Evolutionary conservation across 2,888 invertebrate species (phyloP).

Genomic region (Drosophila greeni): DNA sequence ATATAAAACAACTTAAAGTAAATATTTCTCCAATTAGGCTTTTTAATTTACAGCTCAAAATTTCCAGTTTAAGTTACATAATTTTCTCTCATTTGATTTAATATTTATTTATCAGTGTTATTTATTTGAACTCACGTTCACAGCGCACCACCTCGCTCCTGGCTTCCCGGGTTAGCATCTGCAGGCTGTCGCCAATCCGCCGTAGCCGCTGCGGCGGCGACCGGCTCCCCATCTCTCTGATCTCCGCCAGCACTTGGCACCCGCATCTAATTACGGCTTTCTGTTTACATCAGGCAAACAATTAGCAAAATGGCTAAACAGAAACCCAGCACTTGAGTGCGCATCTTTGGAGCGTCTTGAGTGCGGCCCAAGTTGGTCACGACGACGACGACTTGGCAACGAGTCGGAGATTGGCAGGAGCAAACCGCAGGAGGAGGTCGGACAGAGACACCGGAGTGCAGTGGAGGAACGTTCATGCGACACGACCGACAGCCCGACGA

Average conservation of each 20-base stretch:
- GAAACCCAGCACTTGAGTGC: conserved; percentile 71
- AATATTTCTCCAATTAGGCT: not conserved
- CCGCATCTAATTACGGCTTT: conserved; percentile 35
- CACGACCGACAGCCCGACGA: conserved; percentile 57
- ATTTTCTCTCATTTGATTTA: not conserved
- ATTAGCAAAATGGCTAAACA: conserved; percentile 73
- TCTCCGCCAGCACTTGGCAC: conserved; percentile 22
- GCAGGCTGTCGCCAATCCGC: conserved; percentile 64
- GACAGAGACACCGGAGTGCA: conserved; percentile 12
- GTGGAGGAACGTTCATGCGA: conserved; percentile 56
- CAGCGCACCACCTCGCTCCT: conserved; percentile 59
- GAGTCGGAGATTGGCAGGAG: not conserved
- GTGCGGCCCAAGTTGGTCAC: not conserved
- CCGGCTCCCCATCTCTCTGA: conserved; percentile 46
- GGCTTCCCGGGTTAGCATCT: conserved; percentile 72
- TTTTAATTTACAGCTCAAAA: too few species aligned
- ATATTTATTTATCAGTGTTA: not conserved
- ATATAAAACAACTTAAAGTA: not conserved
- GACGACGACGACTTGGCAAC: conserved; percentile 16
- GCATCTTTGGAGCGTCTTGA: conserved; percentile 54
- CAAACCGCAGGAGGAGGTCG: conserved; percentile 8
- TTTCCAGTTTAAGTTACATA: not conserved
- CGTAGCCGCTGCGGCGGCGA: conserved; percentile 58
- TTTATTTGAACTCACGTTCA: conserved; percentile 67
- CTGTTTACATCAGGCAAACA: conserved; percentile 63